phyloP scores from a whole-genome alignment of 2,888 invertebrate species.

The Eristalinus sepulchralis region DNA sequence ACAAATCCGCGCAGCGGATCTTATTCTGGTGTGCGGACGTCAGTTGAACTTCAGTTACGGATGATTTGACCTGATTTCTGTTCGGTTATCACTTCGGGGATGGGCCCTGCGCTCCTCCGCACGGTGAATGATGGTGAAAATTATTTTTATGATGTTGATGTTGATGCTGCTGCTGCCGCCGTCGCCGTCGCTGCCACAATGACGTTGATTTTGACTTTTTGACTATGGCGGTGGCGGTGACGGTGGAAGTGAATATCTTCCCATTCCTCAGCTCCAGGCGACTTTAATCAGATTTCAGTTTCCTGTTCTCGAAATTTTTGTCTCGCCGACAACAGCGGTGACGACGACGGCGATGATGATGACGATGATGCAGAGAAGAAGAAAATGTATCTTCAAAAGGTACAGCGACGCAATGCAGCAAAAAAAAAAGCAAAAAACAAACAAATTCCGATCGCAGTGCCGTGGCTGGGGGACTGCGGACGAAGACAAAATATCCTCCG shows the following conservation, averaged over 20 bases:
- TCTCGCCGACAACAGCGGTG: conserved; percentile 30
- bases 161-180: conserved; percentile 31
- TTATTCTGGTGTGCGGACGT: conserved; percentile 54
- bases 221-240: conserved; percentile 2
- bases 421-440: conserved; percentile 8
- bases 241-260: background rate
- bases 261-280: conserved; percentile 35
- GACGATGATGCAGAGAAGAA: background rate
- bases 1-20: conserved; percentile 58
- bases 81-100: conserved; percentile 66
- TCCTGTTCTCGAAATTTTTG: conserved; percentile 52
- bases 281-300: conserved; percentile 69
- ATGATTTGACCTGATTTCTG: conserved; percentile 71
- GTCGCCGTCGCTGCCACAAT: background rate
- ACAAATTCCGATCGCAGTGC: conserved; percentile 58
- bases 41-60: conserved; percentile 69
- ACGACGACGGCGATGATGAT: background rate
- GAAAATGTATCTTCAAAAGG: conserved; percentile 56
- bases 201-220: conserved; percentile 15
- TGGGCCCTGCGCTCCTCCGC: conserved; percentile 29
- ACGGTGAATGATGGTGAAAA: conserved; percentile 66
- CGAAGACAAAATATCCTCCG: conserved; percentile 47
- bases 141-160: conserved; percentile 66
- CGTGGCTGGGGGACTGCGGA: background rate
- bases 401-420: conserved; percentile 22